Evolutionary conservation across 2,888 invertebrate genomes (phyloP).

Genomic region (Rapana venosa): DNA sequence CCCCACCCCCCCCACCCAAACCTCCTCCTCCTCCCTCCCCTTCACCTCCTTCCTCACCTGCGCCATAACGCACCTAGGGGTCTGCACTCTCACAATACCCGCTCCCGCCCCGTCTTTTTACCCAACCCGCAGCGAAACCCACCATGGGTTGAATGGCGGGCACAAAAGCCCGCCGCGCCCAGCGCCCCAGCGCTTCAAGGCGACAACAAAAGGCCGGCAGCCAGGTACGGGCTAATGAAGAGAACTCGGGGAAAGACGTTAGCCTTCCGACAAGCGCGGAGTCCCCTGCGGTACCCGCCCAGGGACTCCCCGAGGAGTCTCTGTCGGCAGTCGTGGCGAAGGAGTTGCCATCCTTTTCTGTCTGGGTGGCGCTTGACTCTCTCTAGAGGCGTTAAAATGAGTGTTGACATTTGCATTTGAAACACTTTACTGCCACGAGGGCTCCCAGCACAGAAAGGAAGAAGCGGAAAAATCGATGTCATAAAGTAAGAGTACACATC

Average conservation of each 20-base stretch:
- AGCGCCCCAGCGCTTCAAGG: background rate
- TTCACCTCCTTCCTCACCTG: background rate
- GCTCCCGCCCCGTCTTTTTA: conserved; percentile 33
- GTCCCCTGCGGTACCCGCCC: background rate
- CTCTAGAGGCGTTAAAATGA: background rate
- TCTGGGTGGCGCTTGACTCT: background rate
- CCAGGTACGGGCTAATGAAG: conserved; percentile 11
- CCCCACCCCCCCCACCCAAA: background rate
- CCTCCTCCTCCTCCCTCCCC: background rate
- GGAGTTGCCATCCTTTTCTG: background rate
- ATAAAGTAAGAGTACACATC: background rate
- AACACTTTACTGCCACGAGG: background rate
- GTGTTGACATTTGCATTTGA: conserved; percentile 23
- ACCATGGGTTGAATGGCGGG: background rate
- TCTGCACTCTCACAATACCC: conserved; percentile 17
- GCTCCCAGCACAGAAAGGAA: background rate
- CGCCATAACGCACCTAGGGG: conserved; percentile 36
- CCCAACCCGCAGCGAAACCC: conserved; percentile 27
- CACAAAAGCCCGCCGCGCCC: background rate
- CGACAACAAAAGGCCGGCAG: background rate
- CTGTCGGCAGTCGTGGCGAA: background rate
- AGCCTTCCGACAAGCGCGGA: background rate
- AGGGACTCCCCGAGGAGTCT: background rate
- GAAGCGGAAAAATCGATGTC: background rate
- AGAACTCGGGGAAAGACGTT: background rate